phyloP scores from a whole-genome alignment of 2,888 invertebrate genomes.

The Ypsolopha sequella region DNA sequence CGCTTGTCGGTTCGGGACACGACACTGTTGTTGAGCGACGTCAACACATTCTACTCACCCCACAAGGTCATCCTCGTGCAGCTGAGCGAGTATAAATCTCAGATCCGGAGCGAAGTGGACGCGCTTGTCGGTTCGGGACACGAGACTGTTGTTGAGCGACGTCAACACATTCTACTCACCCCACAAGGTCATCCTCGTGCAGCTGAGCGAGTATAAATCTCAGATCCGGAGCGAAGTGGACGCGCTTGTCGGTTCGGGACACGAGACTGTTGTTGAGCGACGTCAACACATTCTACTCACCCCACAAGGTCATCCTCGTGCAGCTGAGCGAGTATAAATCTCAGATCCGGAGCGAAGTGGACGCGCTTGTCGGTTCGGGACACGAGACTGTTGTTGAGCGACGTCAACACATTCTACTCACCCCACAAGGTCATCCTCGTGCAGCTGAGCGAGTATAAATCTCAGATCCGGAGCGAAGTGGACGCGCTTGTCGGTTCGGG shows the following conservation, averaged over 20 bases:
- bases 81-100: no score
- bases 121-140: no score
- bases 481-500: slow-evolving; percentile 60
- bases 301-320: slow-evolving; percentile 72
- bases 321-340: slow-evolving; percentile 58
- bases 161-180: no score
- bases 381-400: slow-evolving; percentile 28
- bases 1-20: no score
- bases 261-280: no score
- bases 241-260: no score
- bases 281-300: slow-evolving; percentile 13
- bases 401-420: no score
- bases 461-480: slow-evolving; percentile 80
- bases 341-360: slow-evolving; percentile 80
- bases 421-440: no score
- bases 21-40: no score
- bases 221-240: no score
- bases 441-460: neutral
- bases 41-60: slow-evolving; percentile 20
- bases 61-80: slow-evolving; percentile 25
- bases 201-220: slow-evolving; percentile 55
- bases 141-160: no score
- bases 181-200: slow-evolving; percentile 71
- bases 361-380: slow-evolving; percentile 60
- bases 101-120: no score